These are phyloP conservation scores for Machimus atricapillus DNA, from an alignment of 2,888 invertebrate species.

Conservation along the genomic window DNA sequence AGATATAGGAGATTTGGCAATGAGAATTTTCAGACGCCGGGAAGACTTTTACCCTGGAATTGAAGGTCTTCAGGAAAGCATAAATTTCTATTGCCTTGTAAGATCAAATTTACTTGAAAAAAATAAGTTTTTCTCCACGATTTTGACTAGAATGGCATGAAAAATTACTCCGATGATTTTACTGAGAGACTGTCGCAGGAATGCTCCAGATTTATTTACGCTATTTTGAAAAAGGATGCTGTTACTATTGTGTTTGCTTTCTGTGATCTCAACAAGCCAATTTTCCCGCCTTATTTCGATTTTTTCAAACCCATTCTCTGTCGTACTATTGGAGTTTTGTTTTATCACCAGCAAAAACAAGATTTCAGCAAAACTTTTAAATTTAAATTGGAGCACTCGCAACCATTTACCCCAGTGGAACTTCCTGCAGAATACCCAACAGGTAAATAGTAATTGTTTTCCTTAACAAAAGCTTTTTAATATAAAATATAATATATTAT, in stretches of 20 bases:
- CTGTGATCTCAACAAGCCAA: neutral
- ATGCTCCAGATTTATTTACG: neutral
- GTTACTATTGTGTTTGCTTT: neutral
- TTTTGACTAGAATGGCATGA: neutral
- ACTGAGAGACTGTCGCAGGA: neutral
- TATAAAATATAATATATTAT: too few species aligned
- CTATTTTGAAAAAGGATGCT: neutral
- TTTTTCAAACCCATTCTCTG: neutral
- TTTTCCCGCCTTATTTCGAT: constrained; percentile 35
- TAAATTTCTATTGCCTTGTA: constrained; percentile 19
- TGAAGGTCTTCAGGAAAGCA: neutral
- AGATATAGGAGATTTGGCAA: neutral
- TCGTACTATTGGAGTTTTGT: constrained; percentile 36
- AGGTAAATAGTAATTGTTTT: neutral
- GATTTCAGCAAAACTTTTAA: neutral
- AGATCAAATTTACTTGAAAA: neutral
- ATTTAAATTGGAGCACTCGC: neutral
- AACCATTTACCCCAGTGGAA: neutral
- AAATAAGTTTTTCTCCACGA: neutral
- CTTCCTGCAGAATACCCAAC: constrained; percentile 10
- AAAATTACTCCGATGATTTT: neutral
- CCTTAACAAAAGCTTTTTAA: neutral
- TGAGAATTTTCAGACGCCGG: neutral
- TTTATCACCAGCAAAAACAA: neutral
- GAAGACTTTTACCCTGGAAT: neutral